Conservation (phyloP, 2,888 invertebrate species). For the Tromatobia lineatoria region DNA sequence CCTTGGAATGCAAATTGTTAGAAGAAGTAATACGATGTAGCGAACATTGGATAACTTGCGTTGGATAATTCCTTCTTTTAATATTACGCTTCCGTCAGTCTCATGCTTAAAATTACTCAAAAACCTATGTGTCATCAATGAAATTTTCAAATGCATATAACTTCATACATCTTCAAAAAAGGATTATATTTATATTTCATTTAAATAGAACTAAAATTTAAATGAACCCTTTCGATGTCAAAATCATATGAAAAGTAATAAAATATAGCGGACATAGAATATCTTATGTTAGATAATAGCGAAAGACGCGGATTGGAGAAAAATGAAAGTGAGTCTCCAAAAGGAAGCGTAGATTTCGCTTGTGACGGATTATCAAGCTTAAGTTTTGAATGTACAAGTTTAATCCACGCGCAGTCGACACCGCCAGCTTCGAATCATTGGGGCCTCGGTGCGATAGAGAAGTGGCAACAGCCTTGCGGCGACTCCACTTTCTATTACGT, state of each 20-base stretch:
- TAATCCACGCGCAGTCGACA: background rate
- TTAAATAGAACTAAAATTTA: too few relatives aligned
- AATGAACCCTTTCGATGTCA: too few relatives aligned
- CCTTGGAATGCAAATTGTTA: too few relatives aligned
- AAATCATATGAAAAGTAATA: too few relatives aligned
- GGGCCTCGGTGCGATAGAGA: slow-evolving; percentile 60
- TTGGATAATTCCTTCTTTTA: too few relatives aligned
- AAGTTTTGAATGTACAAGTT: background rate
- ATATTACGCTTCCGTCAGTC: too few relatives aligned
- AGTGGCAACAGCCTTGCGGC: slow-evolving; percentile 78
- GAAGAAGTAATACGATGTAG: too few relatives aligned
- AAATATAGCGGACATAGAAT: too few relatives aligned
- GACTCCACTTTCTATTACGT: slow-evolving; percentile 81
- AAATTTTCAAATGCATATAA: background rate
- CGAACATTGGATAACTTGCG: too few relatives aligned
- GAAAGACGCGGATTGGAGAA: background rate
- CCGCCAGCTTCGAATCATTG: background rate
- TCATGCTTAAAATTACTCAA: too few relatives aligned
- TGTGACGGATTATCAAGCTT: background rate
- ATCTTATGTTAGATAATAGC: background rate
- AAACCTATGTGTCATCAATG: too few relatives aligned
- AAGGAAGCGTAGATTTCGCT: background rate
- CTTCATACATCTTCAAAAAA: background rate
- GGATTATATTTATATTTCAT: background rate
- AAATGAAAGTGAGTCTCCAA: background rate